phyloP scores from a whole-genome alignment of 2,113 vertebrate genomes.

The Anoura caudifer region DNA sequence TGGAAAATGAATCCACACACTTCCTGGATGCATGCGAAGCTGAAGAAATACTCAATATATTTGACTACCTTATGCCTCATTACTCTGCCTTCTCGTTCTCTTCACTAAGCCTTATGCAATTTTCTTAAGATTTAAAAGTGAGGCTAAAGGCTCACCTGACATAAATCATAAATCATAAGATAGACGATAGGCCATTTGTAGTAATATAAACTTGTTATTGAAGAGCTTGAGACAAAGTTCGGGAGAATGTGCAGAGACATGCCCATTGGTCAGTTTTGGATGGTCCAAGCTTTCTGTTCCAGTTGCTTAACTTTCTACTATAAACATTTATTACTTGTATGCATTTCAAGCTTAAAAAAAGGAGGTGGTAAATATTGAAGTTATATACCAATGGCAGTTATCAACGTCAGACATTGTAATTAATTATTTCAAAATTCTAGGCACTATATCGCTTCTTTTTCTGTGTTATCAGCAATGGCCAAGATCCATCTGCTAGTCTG shows the following conservation, averaged over 20 bases:
- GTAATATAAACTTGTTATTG: constrained; percentile 2
- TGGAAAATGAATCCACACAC: background rate
- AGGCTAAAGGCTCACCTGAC: background rate
- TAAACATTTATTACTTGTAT: background rate
- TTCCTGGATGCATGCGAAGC: background rate
- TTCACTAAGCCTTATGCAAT: background rate
- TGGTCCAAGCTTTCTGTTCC: background rate
- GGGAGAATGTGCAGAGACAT: background rate
- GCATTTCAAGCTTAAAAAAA: background rate
- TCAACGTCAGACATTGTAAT: background rate
- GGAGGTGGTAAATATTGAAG: background rate
- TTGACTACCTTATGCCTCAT: background rate
- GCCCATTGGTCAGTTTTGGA: background rate
- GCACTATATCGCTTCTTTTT: background rate
- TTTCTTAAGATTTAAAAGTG: background rate
- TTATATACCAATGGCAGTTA: background rate
- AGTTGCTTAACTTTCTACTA: background rate
- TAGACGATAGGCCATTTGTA: background rate
- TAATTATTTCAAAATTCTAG: background rate
- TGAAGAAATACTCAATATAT: background rate
- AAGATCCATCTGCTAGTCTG: background rate
- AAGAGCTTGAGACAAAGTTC: constrained; percentile 6
- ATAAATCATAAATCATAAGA: background rate
- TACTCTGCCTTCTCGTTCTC: constrained; percentile 1
- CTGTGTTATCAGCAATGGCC: background rate